Evolutionary conservation across 2,797 vertebrate genomes (phyloP).

Genomic region (Chromis chromis): DNA sequence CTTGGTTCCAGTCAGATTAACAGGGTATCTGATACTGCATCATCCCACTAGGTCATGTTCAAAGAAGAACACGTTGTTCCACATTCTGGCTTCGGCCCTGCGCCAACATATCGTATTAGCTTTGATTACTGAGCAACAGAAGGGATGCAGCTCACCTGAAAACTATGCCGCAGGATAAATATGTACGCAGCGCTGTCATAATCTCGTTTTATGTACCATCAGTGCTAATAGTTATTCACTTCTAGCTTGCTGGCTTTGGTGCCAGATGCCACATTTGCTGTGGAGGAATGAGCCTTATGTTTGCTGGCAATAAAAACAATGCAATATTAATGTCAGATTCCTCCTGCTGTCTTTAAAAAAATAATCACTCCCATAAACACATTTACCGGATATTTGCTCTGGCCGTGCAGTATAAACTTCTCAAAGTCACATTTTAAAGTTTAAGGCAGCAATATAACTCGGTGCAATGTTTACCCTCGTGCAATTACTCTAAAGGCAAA

Average conservation of each 20-base stretch:
- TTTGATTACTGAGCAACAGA: constrained; percentile 31
- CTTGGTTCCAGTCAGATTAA: constrained; percentile 44
- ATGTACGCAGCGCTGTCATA: constrained; percentile 42
- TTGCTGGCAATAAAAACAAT: constrained; percentile 44
- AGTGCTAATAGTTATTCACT: constrained; percentile 35
- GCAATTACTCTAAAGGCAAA: constrained; percentile 22
- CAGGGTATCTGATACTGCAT: constrained; percentile 40
- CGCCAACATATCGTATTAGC: constrained; percentile 28
- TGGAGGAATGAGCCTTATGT: constrained; percentile 44
- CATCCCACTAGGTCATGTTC: constrained; percentile 8
- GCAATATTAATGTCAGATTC: constrained; percentile 23
- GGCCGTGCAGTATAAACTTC: constrained; percentile 28
- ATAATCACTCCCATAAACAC: constrained; percentile 29
- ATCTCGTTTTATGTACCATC: constrained; percentile 42
- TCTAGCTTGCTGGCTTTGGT: constrained; percentile 25
- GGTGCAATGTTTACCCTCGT: constrained; percentile 2
- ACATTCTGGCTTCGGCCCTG: neutral
- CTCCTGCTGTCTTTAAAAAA: constrained; percentile 21
- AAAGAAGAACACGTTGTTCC: constrained; percentile 44
- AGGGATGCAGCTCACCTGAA: constrained; percentile 31
- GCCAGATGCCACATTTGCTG: constrained; percentile 55
- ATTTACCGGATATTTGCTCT: constrained; percentile 23
- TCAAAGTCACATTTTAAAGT: constrained; percentile 55
- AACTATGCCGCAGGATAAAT: constrained; percentile 27
- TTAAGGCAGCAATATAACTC: constrained; percentile 19